Evolutionary conservation across 2,888 invertebrate genomes (phyloP).

Genomic region (Mimachlamys varia): DNA sequence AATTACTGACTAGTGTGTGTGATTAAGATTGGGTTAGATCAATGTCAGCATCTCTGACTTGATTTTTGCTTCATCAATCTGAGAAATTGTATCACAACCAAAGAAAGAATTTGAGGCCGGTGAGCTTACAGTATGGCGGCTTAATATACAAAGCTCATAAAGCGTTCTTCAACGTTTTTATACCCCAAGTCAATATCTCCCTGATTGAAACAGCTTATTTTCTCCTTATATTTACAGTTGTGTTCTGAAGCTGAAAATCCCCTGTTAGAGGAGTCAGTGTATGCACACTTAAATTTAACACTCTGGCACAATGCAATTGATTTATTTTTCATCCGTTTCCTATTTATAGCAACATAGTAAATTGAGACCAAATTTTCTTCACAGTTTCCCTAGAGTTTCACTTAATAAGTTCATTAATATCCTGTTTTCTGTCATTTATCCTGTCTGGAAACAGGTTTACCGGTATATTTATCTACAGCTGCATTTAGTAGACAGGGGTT

Average conservation of each 20-base stretch:
- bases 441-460: background rate
- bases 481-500: background rate
- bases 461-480: background rate
- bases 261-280: background rate
- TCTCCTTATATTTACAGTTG: background rate
- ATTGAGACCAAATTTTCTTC: too few relatives aligned
- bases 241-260: background rate
- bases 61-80: background rate
- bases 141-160: background rate
- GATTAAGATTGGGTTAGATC: background rate
- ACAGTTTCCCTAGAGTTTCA: too few relatives aligned
- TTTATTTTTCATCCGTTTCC: background rate
- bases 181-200: background rate
- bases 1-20: background rate
- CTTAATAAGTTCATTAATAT: background rate
- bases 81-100: background rate
- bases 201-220: background rate
- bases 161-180: background rate
- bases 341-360: background rate
- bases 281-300: background rate
- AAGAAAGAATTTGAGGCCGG: background rate
- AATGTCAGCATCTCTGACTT: background rate
- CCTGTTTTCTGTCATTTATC: background rate
- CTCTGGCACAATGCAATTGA: too few relatives aligned
- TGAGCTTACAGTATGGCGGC: background rate